Percentiles rank a stretch among this genome's conserved stretches.
These are phyloP conservation scores for Cyanoliseus patagonus DNA, from an alignment of 2,113 vertebrate genomes.

Conservation along the genomic window DNA sequence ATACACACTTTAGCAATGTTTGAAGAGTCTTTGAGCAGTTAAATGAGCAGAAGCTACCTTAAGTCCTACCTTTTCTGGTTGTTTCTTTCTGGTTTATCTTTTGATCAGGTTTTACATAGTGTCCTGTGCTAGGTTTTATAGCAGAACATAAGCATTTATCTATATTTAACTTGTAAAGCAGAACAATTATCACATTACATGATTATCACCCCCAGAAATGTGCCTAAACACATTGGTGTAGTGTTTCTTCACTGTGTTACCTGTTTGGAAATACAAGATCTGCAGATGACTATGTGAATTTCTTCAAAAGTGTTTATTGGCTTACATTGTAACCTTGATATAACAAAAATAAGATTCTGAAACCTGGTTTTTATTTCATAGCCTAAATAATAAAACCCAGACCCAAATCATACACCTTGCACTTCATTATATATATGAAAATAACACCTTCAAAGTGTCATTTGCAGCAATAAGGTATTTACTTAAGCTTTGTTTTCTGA, in stretches of 20 bases:
- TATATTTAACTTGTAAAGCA: not conserved
- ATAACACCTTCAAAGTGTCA: not conserved
- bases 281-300: not conserved
- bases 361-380: not conserved
- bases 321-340: not conserved
- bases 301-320: not conserved
- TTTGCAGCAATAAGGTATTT: not conserved
- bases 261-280: not conserved
- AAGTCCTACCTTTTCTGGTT: not conserved
- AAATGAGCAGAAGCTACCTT: not conserved
- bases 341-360: not conserved
- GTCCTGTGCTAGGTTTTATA: not conserved
- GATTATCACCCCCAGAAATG: not conserved
- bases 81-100: not conserved
- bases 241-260: not conserved
- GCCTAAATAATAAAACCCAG: not conserved
- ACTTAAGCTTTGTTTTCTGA: not conserved
- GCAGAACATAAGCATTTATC: not conserved
- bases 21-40: not conserved
- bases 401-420: not conserved
- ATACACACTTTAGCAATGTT: not conserved
- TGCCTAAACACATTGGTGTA: rapidly evolving
- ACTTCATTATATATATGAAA: not conserved
- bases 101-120: not conserved
- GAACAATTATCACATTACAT: rapidly evolving